Conservation (phyloP, 2,888 invertebrate genomes). For the Ashinkailepas kermadecensis region DNA sequence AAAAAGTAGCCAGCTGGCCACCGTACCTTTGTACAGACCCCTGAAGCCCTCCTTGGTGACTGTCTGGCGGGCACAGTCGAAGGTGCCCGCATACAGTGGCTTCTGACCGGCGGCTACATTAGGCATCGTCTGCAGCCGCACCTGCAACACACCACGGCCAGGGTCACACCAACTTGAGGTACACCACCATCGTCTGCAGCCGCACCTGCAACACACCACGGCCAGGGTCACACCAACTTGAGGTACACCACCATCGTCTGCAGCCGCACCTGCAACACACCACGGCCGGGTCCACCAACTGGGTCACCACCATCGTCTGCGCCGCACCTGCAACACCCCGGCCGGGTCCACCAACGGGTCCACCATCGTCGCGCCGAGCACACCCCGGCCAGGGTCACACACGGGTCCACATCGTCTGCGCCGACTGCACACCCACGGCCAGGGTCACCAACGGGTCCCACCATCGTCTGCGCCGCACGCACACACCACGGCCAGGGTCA, state of each 20-base stretch:
- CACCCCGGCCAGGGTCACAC: too few species aligned
- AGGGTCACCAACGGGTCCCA: not conserved
- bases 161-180: not conserved
- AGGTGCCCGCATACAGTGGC: slow-evolving; percentile 77
- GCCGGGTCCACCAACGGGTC: too few species aligned
- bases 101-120: slow-evolving; percentile 60
- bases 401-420: slow-evolving; percentile 45
- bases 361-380: too few species aligned
- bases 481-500: not conserved
- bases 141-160: slow-evolving; percentile 48
- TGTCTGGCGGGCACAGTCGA: slow-evolving; percentile 88
- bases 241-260: not conserved
- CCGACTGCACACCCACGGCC: not conserved
- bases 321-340: not conserved
- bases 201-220: not conserved
- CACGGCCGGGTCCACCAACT: not conserved
- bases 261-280: not conserved
- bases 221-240: not conserved
- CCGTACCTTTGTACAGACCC: slow-evolving; percentile 50
- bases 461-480: too few species aligned
- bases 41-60: slow-evolving; percentile 73
- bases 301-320: not conserved
- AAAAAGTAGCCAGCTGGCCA: too few species aligned
- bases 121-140: slow-evolving; percentile 93
- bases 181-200: slow-evolving; percentile 40